Evolutionary conservation across 2,113 vertebrate genomes (phyloP), one percentile per base, ranked within the genome.

Genomic region (Dendrocopos noguchii): DNA sequence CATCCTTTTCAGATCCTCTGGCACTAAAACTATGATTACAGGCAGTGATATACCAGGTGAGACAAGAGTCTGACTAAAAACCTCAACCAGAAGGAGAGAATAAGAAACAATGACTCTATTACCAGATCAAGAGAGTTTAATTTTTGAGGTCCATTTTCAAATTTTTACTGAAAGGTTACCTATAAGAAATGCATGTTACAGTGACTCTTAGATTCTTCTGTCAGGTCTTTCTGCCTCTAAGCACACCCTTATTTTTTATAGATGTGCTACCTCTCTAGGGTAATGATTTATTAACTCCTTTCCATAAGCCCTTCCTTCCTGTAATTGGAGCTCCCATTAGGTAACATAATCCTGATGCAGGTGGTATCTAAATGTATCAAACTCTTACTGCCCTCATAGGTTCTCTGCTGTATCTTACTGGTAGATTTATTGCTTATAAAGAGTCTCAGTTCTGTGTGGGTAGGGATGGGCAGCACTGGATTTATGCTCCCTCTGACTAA

Each of bases 341-440:
- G 52, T 6, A 60, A 29, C 24, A 18, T 70, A 82, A 73, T 70
- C 64, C 77, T 79, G 12, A 52, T n/a, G 46, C 67, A 94, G 71
- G 12, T 84, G 50, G 12, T 59, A 27, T 42, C 12, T 73, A 21
- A 80, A 47, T 15, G 10, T 55, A 47, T 17, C 50, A 53, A 61
- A 63, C 22, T 39, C 47, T 7, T 31, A 5, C 27, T 82, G 67
- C 9, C 8, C 15, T 70, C 29, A 12, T 5, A 73, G 63, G n/a
- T 46, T 47, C 81, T 82, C n/a, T 55, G 12, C 34, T 90, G 50
- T 66, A 65, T 19, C 2, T 80, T 59, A 12, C 19, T 46, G 11
- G 8, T 33, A 39, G 67, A 89, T 94, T 92, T 92, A 87, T 80
- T 73, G 10, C 39, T 82, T 81, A 17, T 16, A 11, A 80, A 83